Base-by-base conservation (phyloP, 2,888 invertebrate genomes). In the Stenolophus ochropezus region DNA sequence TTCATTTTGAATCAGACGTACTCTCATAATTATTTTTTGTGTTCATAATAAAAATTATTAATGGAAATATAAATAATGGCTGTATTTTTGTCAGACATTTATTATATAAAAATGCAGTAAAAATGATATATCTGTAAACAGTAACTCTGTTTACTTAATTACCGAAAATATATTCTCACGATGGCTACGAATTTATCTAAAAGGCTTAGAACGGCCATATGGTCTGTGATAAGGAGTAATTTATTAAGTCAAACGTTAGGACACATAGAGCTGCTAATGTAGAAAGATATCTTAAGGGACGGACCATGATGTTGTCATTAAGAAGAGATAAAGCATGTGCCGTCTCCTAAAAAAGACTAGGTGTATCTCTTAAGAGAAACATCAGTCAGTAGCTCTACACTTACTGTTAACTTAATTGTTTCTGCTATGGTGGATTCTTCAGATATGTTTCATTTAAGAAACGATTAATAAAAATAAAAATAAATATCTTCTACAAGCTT, bases 261-360 rank as follows among this genome's bases (percentile, higher is more conserved):
- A 4, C 23, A 65, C 20, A 58, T 61, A 42, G n/a, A 47, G 47
- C 49, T 71, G 25, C 49, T 27, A 53, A 61, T 61, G 65, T 78
- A 49, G 49, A 78, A 61, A 65, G 47, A 33, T 23, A 23, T 47
- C 65, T 78, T 56, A 76, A 76, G 58, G 20, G 58, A 78, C 33
- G 16, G 78, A 33, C 65, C 42, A 78, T 65, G 78, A 78, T 65
- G 47, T 47, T 65, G 61, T 78, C 65, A 65, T 78, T 65, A 78
- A 65, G 65, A 65, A 47, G 65, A 78, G 61, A 78, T 78, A 65
- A 78, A 78, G 65, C 78, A 78, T 65, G 27, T 65, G 78, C 6
- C 58, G n/a, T 16, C 33, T 42, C 76, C 23, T 78, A 78, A 78
- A 65, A 78, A 78, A 42, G 61, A 11, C 33, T 6, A 42, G 33